phyloP scores from a whole-genome alignment of 2,113 vertebrate genomes.

The Coracopsis vasa region DNA sequence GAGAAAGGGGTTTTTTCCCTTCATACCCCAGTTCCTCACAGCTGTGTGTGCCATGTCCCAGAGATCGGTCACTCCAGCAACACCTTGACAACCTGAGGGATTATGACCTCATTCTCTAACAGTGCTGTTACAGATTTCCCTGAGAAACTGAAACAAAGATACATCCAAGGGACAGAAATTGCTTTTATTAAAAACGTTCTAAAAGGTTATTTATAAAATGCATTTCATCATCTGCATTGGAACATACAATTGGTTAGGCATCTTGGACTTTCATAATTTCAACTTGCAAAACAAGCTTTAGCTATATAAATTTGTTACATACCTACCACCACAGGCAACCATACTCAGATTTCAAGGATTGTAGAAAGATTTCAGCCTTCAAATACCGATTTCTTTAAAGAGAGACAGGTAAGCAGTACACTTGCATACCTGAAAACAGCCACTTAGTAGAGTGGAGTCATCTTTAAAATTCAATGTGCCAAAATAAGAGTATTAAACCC shows the following conservation, averaged over 20 bases:
- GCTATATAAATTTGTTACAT: not conserved
- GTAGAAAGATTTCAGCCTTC: not conserved
- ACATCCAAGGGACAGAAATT: not conserved
- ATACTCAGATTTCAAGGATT: not conserved
- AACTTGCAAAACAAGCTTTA: not conserved
- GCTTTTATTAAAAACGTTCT: conserved; percentile 56
- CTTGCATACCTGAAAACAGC: not conserved
- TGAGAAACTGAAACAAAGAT: not conserved
- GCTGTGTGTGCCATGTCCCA: not conserved
- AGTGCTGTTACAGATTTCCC: not conserved
- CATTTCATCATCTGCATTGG: not conserved
- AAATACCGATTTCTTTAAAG: not conserved
- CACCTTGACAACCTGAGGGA: not conserved
- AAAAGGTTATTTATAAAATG: conserved; percentile 49
- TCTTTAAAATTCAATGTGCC: not conserved
- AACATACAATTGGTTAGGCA: not conserved
- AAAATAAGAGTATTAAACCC: conserved; percentile 55
- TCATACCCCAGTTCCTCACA: not conserved
- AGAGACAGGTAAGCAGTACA: not conserved
- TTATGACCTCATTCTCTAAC: not conserved
- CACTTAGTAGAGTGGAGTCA: not conserved
- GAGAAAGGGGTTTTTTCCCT: not conserved
- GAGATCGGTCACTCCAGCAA: not conserved
- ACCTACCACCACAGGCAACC: not conserved
- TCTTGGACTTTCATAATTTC: not conserved